phyloP scores from a whole-genome alignment of 2,888 invertebrate genomes.

The Erynnis tages region DNA sequence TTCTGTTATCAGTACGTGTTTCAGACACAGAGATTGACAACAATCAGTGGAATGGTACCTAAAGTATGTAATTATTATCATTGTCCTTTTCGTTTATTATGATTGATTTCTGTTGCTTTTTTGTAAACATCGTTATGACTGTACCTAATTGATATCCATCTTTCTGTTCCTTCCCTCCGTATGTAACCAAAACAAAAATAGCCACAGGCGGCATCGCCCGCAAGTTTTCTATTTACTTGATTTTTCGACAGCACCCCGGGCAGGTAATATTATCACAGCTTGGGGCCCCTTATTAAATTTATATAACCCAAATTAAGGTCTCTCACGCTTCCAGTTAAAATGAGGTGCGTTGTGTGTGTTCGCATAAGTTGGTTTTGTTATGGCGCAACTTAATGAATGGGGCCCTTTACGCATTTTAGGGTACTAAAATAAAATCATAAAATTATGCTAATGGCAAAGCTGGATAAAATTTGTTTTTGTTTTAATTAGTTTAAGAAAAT shows the following conservation, averaged over 20 bases:
- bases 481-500: too few relatives aligned
- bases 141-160: too few relatives aligned
- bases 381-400: constrained; percentile 1
- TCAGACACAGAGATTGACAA: too few relatives aligned
- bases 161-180: too few relatives aligned
- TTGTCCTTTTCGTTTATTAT: too few relatives aligned
- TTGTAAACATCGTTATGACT: too few relatives aligned
- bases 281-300: constrained; percentile 25
- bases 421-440: not conserved
- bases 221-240: not conserved
- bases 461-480: too few relatives aligned
- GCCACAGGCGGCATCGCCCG: not conserved
- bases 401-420: not conserved
- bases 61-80: too few relatives aligned
- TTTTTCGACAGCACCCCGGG: not conserved
- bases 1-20: too few relatives aligned
- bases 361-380: constrained; percentile 27
- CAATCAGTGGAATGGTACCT: too few relatives aligned
- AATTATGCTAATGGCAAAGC: not conserved
- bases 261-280: constrained; percentile 19
- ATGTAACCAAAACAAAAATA: not conserved
- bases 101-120: too few relatives aligned
- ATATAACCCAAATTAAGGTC: constrained; percentile 24
- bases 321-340: constrained; percentile 23
- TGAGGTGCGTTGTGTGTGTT: constrained; percentile 29